These are phyloP conservation scores for Creontiades dilutus DNA, from an alignment of 2,888 invertebrate genomes.

Conservation along the genomic window DNA sequence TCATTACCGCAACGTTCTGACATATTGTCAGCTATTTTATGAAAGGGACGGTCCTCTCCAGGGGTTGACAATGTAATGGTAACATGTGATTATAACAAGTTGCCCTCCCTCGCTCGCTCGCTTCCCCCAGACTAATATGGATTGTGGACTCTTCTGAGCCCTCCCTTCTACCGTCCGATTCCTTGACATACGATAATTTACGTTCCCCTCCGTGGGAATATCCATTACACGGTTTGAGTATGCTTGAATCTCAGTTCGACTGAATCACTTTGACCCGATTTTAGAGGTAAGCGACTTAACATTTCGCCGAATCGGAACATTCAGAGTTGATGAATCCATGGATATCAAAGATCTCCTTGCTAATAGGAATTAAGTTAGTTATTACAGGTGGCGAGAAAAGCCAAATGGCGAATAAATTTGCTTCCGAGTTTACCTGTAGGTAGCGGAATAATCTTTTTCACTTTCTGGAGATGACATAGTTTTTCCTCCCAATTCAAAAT, in stretches of 20 bases:
- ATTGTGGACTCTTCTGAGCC: constrained; percentile 38
- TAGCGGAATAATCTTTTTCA: too few relatives aligned
- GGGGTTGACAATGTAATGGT: constrained; percentile 62
- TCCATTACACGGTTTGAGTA: not conserved
- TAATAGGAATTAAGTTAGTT: too few relatives aligned
- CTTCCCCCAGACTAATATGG: constrained; percentile 41
- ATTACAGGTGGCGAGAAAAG: too few relatives aligned
- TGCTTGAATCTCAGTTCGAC: not conserved
- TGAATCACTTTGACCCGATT: not conserved
- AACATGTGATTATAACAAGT: constrained; percentile 71
- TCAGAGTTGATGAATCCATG: too few relatives aligned
- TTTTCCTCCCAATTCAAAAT: too few relatives aligned
- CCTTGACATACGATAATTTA: constrained; percentile 43
- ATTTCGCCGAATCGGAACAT: too few relatives aligned
- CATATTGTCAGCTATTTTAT: constrained; percentile 70
- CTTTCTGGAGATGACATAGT: too few relatives aligned
- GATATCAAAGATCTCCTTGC: too few relatives aligned
- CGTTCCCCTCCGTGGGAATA: not conserved
- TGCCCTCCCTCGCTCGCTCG: constrained; percentile 42
- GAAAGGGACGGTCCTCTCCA: constrained; percentile 44
- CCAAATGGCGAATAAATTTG: too few relatives aligned
- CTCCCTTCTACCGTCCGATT: constrained; percentile 11
- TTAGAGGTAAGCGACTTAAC: too few relatives aligned
- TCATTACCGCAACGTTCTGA: constrained; percentile 70
- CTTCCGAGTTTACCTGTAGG: too few relatives aligned